Evolutionary conservation across 2,113 vertebrate genomes (phyloP).

Genomic region (Pholis gunnellus): DNA sequence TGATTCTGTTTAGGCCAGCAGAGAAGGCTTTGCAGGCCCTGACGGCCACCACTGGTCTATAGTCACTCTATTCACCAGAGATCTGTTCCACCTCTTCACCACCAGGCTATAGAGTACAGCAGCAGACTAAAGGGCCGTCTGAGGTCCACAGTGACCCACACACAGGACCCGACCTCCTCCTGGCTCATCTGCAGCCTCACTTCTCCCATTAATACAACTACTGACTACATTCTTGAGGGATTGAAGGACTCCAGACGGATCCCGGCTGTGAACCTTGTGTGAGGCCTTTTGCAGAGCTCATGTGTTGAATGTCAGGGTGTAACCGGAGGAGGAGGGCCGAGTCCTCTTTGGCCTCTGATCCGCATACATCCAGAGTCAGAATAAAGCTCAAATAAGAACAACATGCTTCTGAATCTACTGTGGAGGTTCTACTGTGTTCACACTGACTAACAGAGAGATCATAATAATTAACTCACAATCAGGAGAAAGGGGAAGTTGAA

Average conservation of each 20-base stretch:
- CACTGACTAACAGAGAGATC: no score
- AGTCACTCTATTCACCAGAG: no score
- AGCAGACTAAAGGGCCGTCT: no score
- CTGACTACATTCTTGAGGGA: slow-evolving; percentile 51
- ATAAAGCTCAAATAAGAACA: not conserved
- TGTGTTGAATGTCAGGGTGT: slow-evolving; percentile 64
- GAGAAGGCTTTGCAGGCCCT: no score
- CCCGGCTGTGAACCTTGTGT: slow-evolving; percentile 53
- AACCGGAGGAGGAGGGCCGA: slow-evolving; percentile 57
- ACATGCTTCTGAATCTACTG: no score
- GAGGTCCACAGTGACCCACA: no score
- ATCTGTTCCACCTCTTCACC: no score
- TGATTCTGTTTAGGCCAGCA: no score
- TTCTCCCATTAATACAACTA: slow-evolving; percentile 46
- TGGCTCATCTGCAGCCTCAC: slow-evolving; percentile 29
- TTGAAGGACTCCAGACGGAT: slow-evolving; percentile 38
- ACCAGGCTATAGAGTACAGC: no score
- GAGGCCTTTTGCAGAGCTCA: slow-evolving; percentile 53
- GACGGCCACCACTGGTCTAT: no score
- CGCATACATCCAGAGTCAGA: slow-evolving; percentile 40
- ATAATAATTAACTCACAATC: not conserved
- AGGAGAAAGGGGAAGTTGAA: slow-evolving; percentile 23
- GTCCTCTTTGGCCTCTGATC: slow-evolving; percentile 26
- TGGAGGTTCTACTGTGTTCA: no score
- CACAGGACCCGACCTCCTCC: not conserved